Base-by-base conservation (phyloP, 2,888 invertebrate genomes). In the Latrodectus hesperus region DNA sequence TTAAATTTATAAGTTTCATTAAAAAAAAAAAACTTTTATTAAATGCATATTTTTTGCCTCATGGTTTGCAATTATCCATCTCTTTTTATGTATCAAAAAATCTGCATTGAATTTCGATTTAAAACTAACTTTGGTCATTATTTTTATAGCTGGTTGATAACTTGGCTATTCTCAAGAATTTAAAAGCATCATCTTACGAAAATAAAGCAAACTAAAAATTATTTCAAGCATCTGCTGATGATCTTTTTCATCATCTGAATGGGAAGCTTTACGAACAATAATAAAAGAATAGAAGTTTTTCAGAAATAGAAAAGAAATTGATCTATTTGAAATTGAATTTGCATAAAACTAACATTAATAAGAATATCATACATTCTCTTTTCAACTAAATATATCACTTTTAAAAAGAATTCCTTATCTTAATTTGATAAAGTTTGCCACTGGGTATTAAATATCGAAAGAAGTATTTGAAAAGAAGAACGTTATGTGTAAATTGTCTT, bases 301-400 rank as follows among this genome's bases (percentile, higher is more conserved):
- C 0, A 26, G 22, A 26, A 49, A 12, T 14, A 9, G 16, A 53
- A 76, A 65, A 26, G 64, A 76, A 17, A 26, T 17, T 70, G 49
- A 49, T 72, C 52, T 71, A 80, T 60, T 22, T 52, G 9, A 71
- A 60, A 80, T 55, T 72, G 64, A 65, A 80, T 80, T 72, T 80
- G 38, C 79, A 80, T 80, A 80, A 80, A 80, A 72, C 71, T 71
- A 26, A 49, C 79, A 72, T 72, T 60, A 80, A 72, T 53, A 16
- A 38, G 38, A 38, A 38, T 38, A 38, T 38, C 38, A 38, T 38
- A 38, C 38, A 38, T 38, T 38, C 38, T 38, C 4, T 4, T 38
- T 38, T 6, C 38, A 6, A 38, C 38, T 4, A 38, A 38, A 38
- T 38, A 38, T 38, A 38, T 38, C 2, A 3, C 38, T 38, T 38